Conservation (phyloP, 1,140 invertebrate genomes). For the Holotrichia oblita region DNA sequence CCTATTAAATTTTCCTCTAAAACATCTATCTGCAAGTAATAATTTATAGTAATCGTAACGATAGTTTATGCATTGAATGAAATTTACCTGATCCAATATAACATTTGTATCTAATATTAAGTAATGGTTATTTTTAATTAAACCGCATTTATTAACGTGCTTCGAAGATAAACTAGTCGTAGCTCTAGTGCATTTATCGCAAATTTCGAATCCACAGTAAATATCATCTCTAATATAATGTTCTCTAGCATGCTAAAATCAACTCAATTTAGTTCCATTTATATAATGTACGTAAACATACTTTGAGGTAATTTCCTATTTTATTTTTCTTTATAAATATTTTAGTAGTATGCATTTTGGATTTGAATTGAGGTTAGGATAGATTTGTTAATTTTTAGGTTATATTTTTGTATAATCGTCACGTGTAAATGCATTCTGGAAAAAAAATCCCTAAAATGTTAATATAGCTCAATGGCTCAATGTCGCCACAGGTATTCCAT, state of each 20-base stretch:
- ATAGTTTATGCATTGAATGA: neutral
- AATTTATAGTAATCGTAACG: neutral
- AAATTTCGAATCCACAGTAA: constrained; percentile 85
- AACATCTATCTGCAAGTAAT: constrained; percentile 81
- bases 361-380: neutral
- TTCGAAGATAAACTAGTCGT: constrained; percentile 68
- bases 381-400: neutral
- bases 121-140: constrained; percentile 79
- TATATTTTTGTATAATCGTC: too few species aligned
- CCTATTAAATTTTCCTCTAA: constrained; percentile 81
- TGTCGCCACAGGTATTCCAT: too few species aligned
- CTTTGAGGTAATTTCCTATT: constrained; percentile 76
- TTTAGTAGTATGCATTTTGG: constrained; percentile 72
- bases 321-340: constrained; percentile 77
- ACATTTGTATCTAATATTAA: constrained; percentile 94
- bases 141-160: constrained; percentile 68
- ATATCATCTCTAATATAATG: constrained; percentile 97
- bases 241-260: constrained; percentile 85
- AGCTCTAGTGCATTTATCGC: constrained; percentile 74
- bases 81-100: constrained; percentile 60
- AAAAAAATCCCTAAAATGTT: too few species aligned
- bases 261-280: constrained; percentile 46
- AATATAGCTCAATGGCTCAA: too few species aligned
- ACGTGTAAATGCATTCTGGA: too few species aligned
- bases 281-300: constrained; percentile 54